Percentiles rank a stretch among this genome's conserved stretches.
Evolutionary conservation across 2,888 invertebrate species (phyloP).

Genomic region (Brassicogethes aeneus): DNA sequence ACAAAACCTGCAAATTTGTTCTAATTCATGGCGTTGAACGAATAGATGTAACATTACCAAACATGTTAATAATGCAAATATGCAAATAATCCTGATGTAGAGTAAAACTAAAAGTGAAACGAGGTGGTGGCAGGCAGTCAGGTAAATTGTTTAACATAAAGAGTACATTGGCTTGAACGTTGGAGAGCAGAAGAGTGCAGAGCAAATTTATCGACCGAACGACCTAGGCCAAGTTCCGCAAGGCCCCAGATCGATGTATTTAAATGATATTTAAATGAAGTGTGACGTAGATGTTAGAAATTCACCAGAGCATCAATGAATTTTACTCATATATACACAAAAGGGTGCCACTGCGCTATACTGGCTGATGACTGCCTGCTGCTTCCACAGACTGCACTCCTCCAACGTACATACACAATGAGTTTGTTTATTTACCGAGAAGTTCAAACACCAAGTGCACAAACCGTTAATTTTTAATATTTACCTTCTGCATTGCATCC

Average conservation of each 20-base stretch:
- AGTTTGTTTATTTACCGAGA: not conserved
- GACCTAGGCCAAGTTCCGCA: conserved; percentile 27
- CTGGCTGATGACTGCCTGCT: not conserved
- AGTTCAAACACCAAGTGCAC: not conserved
- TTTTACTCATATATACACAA: conserved; percentile 5
- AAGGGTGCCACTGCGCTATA: not conserved
- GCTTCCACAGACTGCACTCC: not conserved
- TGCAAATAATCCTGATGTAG: no score
- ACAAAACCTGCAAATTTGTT: no score
- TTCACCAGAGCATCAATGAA: conserved; percentile 25
- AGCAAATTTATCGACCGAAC: conserved; percentile 13
- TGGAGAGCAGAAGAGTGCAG: conserved; percentile 2
- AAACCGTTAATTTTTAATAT: not conserved
- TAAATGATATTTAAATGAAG: conserved; percentile 29
- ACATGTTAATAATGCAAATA: no score
- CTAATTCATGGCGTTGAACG: no score
- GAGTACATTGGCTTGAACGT: conserved; percentile 8
- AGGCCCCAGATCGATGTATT: conserved; percentile 26
- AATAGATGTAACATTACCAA: no score
- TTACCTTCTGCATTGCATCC: not conserved
- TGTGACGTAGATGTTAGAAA: conserved; percentile 25
- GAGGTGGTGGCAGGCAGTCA: no score
- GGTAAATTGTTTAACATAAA: conserved; percentile 4
- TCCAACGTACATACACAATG: not conserved
- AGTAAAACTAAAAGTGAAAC: no score